Percentiles rank a stretch among this genome's conserved stretches.
These are phyloP conservation scores for Zonitis immaculata DNA, from an alignment of 2,888 invertebrate species.

Conservation along the genomic window DNA sequence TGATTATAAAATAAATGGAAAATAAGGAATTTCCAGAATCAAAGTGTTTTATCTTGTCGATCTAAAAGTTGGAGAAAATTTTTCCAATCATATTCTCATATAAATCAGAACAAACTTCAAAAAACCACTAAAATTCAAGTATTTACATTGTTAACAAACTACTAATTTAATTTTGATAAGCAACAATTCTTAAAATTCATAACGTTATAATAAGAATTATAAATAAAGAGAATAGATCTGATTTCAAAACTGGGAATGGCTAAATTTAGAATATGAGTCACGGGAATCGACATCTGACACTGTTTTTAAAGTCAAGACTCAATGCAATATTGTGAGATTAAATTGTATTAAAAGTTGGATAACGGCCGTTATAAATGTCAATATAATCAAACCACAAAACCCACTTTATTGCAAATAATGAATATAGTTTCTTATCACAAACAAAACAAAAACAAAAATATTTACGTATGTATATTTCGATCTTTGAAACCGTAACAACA, in stretches of 20 bases:
- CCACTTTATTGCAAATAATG: slow-evolving; percentile 2
- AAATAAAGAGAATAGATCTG: slow-evolving; percentile 14
- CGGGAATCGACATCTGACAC: slow-evolving; percentile 38
- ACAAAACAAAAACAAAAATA: too few species aligned
- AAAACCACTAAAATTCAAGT: too few species aligned
- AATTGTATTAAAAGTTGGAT: slow-evolving; percentile 4
- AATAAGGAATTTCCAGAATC: too few species aligned
- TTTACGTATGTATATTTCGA: too few species aligned
- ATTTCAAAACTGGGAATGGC: slow-evolving; percentile 34
- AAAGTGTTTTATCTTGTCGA: too few species aligned
- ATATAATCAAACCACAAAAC: slow-evolving; percentile 10
- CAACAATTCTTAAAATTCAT: not conserved
- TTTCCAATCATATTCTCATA: too few species aligned
- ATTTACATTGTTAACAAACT: too few species aligned
- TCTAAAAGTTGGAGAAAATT: too few species aligned
- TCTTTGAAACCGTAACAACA: not conserved
- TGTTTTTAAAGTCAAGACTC: slow-evolving; percentile 25
- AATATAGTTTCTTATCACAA: not conserved
- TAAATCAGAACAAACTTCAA: too few species aligned
- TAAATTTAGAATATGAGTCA: slow-evolving; percentile 42
- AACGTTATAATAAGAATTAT: not conserved
- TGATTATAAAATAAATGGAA: too few species aligned
- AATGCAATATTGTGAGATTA: slow-evolving; percentile 25
- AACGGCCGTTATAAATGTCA: slow-evolving; percentile 10
- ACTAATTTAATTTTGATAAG: too few species aligned